These are phyloP conservation scores for Halichoerus grypus DNA, from an alignment of 2,113 vertebrate species.

Conservation along the genomic window DNA sequence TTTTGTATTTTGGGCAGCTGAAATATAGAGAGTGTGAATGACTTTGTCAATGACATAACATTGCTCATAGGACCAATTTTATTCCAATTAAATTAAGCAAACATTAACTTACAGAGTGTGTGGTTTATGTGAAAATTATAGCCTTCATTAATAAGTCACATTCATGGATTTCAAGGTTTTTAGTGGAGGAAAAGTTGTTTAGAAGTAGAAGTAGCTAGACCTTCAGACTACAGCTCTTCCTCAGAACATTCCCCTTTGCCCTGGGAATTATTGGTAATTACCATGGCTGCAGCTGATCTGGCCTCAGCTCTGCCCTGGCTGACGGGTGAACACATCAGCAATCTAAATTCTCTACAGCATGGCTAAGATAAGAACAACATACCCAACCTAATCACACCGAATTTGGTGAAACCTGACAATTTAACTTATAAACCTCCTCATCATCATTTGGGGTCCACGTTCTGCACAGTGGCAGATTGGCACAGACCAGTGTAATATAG, in stretches of 20 bases:
- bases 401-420: background rate
- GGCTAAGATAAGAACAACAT: background rate
- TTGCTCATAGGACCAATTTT: background rate
- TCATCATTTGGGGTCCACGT: background rate
- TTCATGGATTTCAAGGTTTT: background rate
- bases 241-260: background rate
- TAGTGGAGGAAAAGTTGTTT: background rate
- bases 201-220: background rate
- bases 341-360: background rate
- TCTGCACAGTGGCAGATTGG: background rate
- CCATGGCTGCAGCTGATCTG: fast-evolving
- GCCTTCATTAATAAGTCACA: background rate
- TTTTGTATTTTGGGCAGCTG: background rate
- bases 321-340: fast-evolving
- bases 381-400: background rate
- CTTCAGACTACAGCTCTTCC: background rate
- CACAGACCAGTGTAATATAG: background rate
- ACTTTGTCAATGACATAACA: background rate
- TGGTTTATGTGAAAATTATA: conserved; percentile 15
- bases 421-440: background rate
- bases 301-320: background rate
- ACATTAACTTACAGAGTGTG: background rate
- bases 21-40: background rate
- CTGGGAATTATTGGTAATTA: background rate
- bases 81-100: background rate